Evolutionary conservation across 2,113 vertebrate species (phyloP).

Genomic region (Cercocebus atys): DNA sequence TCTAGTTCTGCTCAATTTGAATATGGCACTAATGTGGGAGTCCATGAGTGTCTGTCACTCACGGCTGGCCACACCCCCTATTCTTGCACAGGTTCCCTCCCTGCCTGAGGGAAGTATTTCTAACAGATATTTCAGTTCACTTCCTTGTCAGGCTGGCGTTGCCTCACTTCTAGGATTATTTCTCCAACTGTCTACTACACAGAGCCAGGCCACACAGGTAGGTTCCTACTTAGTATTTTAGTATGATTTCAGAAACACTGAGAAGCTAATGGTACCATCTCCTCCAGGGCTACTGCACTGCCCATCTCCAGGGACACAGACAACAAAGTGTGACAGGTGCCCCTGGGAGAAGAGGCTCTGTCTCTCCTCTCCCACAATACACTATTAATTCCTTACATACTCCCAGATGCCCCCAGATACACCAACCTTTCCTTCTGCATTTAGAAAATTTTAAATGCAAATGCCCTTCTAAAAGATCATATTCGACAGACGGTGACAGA

Average conservation of each 20-base stretch:
- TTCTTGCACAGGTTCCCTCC: background rate
- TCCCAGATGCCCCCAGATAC: background rate
- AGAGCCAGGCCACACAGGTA: background rate
- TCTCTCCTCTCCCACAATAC: background rate
- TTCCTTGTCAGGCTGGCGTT: background rate
- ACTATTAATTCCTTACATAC: background rate
- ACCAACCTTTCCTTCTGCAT: background rate
- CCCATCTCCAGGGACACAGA: background rate
- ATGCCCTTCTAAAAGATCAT: background rate
- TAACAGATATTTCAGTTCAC: background rate
- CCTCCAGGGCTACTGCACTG: background rate
- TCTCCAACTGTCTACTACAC: background rate
- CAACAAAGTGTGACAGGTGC: background rate
- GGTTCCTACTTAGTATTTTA: background rate
- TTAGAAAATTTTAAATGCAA: background rate
- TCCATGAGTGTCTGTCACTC: rapidly evolving
- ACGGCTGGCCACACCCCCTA: background rate
- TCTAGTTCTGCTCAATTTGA: background rate
- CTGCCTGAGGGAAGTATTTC: background rate
- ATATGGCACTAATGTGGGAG: no score
- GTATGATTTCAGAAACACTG: background rate
- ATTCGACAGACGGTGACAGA: no score
- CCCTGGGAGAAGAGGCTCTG: background rate
- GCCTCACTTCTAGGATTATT: background rate
- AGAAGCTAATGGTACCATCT: background rate